Conservation (phyloP, 2,797 vertebrate genomes). For the Sternarchorhynchus goeldii region DNA sequence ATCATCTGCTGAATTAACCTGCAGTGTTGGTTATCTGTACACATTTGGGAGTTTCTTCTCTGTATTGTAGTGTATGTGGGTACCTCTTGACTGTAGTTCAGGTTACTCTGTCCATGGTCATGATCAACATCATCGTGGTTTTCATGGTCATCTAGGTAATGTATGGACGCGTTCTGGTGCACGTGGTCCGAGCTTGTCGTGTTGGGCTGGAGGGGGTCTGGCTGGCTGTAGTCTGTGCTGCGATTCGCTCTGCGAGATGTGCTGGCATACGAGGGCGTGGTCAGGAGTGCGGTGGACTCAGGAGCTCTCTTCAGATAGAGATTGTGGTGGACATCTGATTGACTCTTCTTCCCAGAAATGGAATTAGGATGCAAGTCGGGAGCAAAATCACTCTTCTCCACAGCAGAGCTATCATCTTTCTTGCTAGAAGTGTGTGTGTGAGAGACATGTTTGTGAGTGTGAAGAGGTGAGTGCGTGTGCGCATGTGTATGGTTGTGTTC, state of each 20-base stretch:
- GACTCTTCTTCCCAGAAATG: constrained; percentile 56
- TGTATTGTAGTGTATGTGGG: neutral
- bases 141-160: constrained; percentile 21
- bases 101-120: neutral
- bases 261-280: constrained; percentile 47
- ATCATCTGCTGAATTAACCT: no score
- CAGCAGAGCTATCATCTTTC: constrained; percentile 26
- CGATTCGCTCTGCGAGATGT: constrained; percentile 43
- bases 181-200: constrained; percentile 27
- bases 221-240: constrained; percentile 42
- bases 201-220: constrained; percentile 26
- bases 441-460: constrained; percentile 50
- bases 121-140: constrained; percentile 1
- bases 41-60: neutral
- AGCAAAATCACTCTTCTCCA: constrained; percentile 48
- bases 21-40: no score
- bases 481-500: constrained; percentile 37
- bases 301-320: constrained; percentile 57
- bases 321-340: constrained; percentile 47
- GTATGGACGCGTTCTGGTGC: constrained; percentile 35
- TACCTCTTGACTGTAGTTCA: constrained; percentile 63
- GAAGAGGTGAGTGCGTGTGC: constrained; percentile 35
- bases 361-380: constrained; percentile 41
- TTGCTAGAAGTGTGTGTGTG: constrained; percentile 18
- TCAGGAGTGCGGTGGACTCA: constrained; percentile 30